A percentile compares a stretch with the other conserved stretches of the same genome.
Conservation (phyloP, 2,888 invertebrate species). For the Prostheceraeus crozeri region DNA sequence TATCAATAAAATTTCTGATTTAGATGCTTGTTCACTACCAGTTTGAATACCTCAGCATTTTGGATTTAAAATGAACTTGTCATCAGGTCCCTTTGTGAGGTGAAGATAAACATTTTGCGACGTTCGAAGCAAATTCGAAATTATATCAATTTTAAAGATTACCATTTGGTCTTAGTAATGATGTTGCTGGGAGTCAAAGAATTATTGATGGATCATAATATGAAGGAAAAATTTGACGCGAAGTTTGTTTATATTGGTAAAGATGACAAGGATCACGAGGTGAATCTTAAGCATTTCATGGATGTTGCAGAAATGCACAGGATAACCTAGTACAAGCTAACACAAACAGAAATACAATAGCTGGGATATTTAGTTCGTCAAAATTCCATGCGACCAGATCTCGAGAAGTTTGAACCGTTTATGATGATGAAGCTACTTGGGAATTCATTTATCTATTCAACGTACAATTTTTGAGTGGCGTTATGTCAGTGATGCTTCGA, state of each 20-base stretch:
- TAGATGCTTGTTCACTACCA: conserved; percentile 35
- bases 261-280: conserved; percentile 7
- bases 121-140: conserved; percentile 32
- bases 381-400: not conserved
- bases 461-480: too few relatives aligned
- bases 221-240: conserved; percentile 18
- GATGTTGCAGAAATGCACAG: not conserved
- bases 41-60: conserved; percentile 11
- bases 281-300: conserved; percentile 7
- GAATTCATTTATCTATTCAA: too few relatives aligned
- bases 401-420: not conserved
- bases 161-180: conserved; percentile 31
- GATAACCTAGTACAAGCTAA: not conserved
- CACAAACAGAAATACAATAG: not conserved
- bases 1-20: conserved; percentile 27
- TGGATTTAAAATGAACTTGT: conserved; percentile 29
- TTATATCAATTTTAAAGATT: conserved; percentile 22
- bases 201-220: conserved; percentile 15
- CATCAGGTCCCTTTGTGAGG: conserved; percentile 30
- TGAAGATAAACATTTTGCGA: conserved; percentile 24
- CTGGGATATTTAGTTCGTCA: not conserved
- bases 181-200: conserved; percentile 28
- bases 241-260: conserved; percentile 5
- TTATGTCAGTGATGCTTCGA: too few relatives aligned
- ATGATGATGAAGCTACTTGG: not conserved